A percentile compares a stretch with the other conserved stretches of the same genome.
phyloP scores from a whole-genome alignment of 2,888 invertebrate species.

The Leistus spinibarbis region DNA sequence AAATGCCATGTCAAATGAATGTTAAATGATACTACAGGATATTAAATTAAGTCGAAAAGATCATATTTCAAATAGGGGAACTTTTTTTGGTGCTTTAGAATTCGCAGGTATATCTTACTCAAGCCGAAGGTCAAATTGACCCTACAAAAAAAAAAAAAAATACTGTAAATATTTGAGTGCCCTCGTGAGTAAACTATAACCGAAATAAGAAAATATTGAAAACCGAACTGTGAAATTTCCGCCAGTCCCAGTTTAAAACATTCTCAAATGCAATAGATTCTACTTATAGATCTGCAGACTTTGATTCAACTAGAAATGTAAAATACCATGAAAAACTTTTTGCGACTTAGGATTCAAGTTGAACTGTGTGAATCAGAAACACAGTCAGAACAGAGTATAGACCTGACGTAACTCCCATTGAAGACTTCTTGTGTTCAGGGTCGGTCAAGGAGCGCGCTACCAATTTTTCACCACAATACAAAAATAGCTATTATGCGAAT shows the following conservation, averaged over 20 bases:
- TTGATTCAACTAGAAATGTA: too few species aligned
- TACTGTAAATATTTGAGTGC: not conserved
- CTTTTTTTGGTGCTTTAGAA: not conserved
- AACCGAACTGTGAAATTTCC: too few species aligned
- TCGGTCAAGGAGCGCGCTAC: not conserved
- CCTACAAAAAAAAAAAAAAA: not conserved
- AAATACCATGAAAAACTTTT: too few species aligned
- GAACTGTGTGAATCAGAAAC: too few species aligned
- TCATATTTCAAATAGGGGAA: not conserved
- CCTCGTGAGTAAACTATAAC: not conserved
- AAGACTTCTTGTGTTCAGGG: not conserved
- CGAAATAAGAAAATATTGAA: too few species aligned
- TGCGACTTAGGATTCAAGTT: too few species aligned
- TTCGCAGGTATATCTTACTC: not conserved
- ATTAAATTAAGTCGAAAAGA: not conserved
- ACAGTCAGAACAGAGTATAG: too few species aligned
- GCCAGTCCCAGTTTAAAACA: too few species aligned
- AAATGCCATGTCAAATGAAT: not conserved
- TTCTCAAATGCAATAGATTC: too few species aligned
- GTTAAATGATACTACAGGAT: not conserved
- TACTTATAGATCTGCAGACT: too few species aligned
- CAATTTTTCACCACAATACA: not conserved
- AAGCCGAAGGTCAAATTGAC: not conserved
- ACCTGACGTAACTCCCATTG: too few species aligned
- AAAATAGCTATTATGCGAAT: not conserved